Conservation (phyloP, 2,888 invertebrate genomes). For the Scelioninae gen. 1 region DNA sequence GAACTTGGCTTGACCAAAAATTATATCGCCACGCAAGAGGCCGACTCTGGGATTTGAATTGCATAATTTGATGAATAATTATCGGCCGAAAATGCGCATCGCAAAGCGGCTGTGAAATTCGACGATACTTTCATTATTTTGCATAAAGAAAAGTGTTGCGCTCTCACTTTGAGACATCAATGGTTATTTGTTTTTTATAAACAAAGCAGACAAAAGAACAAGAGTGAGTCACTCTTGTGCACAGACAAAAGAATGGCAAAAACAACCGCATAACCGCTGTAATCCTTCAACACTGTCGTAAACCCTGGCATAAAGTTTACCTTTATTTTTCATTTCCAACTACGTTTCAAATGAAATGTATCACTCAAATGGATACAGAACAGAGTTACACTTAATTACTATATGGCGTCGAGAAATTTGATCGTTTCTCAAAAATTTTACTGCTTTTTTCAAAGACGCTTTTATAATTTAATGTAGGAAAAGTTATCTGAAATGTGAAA, state of each 20-base stretch:
- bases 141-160: neutral
- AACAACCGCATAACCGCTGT: slow-evolving; percentile 28
- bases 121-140: slow-evolving; percentile 20
- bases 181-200: slow-evolving; percentile 36
- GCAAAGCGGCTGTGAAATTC: neutral
- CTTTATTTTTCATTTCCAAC: neutral
- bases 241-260: slow-evolving; percentile 36
- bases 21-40: slow-evolving; percentile 11
- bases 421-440: too few species aligned
- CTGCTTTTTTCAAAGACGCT: too few species aligned
- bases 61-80: neutral
- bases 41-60: neutral
- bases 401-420: too few species aligned
- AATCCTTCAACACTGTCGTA: slow-evolving; percentile 36
- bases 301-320: slow-evolving; percentile 30
- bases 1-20: slow-evolving; percentile 31
- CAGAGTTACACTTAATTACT: too few species aligned
- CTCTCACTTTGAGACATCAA: slow-evolving; percentile 15
- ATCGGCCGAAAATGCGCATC: neutral
- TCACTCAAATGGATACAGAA: too few species aligned
- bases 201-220: slow-evolving; percentile 34
- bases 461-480: too few species aligned
- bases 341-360: too few species aligned
- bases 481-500: too few species aligned
- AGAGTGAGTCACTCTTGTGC: slow-evolving; percentile 1